phyloP scores from a whole-genome alignment of 1,140 invertebrate genomes.

The Stegodyphus dumicola region DNA sequence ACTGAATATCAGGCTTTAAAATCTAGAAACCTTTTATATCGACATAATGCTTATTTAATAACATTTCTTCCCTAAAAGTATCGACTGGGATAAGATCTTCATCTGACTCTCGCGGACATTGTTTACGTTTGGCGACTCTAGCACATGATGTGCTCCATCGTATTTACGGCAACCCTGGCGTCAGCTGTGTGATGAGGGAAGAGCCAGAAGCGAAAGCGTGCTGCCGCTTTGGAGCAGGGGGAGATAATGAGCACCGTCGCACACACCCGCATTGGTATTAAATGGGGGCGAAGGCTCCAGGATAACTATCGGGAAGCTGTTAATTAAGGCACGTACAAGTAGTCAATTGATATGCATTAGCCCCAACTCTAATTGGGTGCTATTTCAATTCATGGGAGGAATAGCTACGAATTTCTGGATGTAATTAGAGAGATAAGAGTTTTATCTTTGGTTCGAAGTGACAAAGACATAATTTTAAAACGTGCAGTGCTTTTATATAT shows the following conservation, averaged over 20 bases:
- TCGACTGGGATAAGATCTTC: no score
- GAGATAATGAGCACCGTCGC: conserved; percentile 21
- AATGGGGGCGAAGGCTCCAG: background rate
- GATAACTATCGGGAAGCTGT: conserved; percentile 54
- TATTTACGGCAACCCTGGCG: conserved; percentile 18
- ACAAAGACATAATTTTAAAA: conserved; percentile 4
- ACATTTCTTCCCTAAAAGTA: no score
- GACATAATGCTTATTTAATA: no score
- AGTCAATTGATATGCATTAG: conserved; percentile 44
- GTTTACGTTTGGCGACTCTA: background rate
- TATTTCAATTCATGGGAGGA: conserved; percentile 3
- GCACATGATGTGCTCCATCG: background rate
- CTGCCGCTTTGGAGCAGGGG: background rate
- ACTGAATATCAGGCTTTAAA: no score
- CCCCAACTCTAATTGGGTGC: conserved; percentile 21
- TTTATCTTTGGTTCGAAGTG: conserved; percentile 2
- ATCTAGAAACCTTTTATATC: no score
- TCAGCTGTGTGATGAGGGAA: conserved; percentile 27
- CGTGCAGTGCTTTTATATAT: background rate
- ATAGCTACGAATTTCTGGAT: background rate
- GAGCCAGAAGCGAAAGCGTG: background rate
- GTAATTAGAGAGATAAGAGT: conserved; percentile 34
- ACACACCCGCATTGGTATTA: background rate
- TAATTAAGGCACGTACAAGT: conserved; percentile 49
- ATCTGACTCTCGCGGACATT: no score